These are phyloP conservation scores for Dryococelus australis DNA, from an alignment of 2,888 invertebrate species.

Conservation along the genomic window DNA sequence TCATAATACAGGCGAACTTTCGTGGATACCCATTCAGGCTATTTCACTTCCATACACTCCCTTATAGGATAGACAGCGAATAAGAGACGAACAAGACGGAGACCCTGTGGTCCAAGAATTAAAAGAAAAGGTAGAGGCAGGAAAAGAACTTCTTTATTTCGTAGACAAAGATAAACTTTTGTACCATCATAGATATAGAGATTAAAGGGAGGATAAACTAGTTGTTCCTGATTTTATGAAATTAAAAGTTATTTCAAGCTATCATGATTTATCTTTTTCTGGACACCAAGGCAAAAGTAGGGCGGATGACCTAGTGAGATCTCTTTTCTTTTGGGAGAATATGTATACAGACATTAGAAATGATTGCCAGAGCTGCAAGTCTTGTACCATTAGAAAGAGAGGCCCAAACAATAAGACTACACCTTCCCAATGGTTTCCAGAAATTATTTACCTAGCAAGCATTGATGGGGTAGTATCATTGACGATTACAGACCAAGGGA, in stretches of 20 bases:
- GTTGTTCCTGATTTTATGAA: background rate
- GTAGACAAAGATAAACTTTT: background rate
- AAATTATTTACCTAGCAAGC: background rate
- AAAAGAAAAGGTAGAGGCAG: too few species aligned
- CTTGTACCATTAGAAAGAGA: constrained; percentile 21
- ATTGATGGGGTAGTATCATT: constrained; percentile 28
- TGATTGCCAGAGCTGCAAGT: background rate
- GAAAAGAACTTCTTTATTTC: background rate
- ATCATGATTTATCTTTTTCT: constrained; percentile 18
- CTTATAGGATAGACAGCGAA: constrained; percentile 24
- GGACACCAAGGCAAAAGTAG: constrained; percentile 27
- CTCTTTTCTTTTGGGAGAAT: constrained; percentile 25
- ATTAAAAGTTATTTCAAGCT: background rate
- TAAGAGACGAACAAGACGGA: background rate
- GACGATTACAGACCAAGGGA: background rate
- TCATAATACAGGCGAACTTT: constrained; percentile 30
- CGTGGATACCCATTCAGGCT: constrained; percentile 21
- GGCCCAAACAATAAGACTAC: background rate
- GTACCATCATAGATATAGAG: background rate
- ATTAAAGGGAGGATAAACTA: background rate
- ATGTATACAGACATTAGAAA: constrained; percentile 24
- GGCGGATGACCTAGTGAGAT: background rate
- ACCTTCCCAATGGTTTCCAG: constrained; percentile 17
- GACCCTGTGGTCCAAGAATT: too few species aligned
- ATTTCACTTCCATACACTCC: constrained; percentile 20